phyloP scores from a whole-genome alignment of 2,797 vertebrate species.

The Gambelia wislizenii region DNA sequence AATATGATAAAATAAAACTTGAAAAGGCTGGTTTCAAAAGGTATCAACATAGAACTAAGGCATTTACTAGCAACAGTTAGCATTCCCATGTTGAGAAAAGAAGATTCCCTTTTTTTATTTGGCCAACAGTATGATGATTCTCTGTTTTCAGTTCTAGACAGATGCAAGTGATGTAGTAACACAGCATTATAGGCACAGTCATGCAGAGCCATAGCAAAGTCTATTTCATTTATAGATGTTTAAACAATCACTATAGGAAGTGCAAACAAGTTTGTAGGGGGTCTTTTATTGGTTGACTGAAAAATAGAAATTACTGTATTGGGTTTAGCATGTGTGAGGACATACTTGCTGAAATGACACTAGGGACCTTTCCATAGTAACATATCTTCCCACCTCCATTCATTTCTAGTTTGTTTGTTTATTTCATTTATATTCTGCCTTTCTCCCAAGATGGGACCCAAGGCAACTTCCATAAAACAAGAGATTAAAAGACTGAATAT shows the following conservation, averaged over 20 bases:
- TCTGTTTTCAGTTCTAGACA: slow-evolving; percentile 56
- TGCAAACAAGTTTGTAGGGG: slow-evolving; percentile 32
- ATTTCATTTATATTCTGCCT: too few relatives aligned
- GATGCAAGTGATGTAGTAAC: slow-evolving; percentile 29
- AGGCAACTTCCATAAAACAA: too few relatives aligned
- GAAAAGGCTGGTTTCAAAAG: slow-evolving; percentile 58
- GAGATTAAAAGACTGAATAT: too few relatives aligned
- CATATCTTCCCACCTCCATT: neutral
- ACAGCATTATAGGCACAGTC: neutral
- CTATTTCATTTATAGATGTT: neutral
- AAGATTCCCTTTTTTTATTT: neutral
- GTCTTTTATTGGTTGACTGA: slow-evolving; percentile 13
- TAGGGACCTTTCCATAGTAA: neutral
- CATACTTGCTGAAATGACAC: neutral
- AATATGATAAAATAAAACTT: slow-evolving; percentile 48
- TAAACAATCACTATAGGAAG: slow-evolving; percentile 22
- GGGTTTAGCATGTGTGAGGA: neutral
- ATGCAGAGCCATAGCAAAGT: slow-evolving; percentile 35
- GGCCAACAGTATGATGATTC: neutral
- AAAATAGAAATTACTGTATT: neutral
- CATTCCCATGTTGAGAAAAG: neutral
- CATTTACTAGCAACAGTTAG: neutral
- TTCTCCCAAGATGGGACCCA: too few relatives aligned
- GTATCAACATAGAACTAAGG: slow-evolving; percentile 38
- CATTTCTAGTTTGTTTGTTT: too few relatives aligned